Percentiles rank a stretch among this genome's conserved stretches.
These are phyloP conservation scores for Brachionus rubens DNA, from an alignment of 1,140 invertebrate genomes.

Conservation along the genomic window DNA sequence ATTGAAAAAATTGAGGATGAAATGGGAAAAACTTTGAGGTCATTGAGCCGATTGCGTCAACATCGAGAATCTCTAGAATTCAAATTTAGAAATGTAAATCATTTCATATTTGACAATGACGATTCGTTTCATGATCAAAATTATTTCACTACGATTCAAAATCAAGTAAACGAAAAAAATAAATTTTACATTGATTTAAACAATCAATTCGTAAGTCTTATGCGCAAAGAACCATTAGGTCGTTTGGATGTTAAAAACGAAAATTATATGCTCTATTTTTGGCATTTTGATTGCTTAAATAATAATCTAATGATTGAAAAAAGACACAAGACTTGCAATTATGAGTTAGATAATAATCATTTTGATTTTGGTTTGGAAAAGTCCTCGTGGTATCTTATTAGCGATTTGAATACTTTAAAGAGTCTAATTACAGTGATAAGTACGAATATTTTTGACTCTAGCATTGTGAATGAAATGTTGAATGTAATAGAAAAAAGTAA, in stretches of 20 bases:
- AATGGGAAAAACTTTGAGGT: too few species aligned
- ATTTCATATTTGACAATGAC: too few species aligned
- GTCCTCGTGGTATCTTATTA: not conserved
- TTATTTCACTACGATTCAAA: too few species aligned
- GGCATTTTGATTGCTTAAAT: conserved; percentile 10
- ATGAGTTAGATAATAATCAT: not conserved
- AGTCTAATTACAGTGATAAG: not conserved
- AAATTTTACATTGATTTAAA: not conserved
- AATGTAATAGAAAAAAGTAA: not conserved
- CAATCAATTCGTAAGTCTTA: too few species aligned
- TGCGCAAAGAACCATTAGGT: not conserved
- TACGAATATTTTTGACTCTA: not conserved
- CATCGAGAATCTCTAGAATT: too few species aligned
- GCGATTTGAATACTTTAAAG: not conserved
- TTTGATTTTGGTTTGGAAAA: not conserved
- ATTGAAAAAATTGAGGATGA: not conserved
- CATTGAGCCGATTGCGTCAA: too few species aligned
- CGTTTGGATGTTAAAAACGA: not conserved
- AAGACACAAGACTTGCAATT: not conserved
- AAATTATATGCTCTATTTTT: not conserved
- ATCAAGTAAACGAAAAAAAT: too few species aligned
- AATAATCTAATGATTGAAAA: conserved; percentile 11
- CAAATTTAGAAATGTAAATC: too few species aligned
- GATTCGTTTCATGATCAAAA: too few species aligned
- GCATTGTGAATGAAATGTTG: not conserved